Evolutionary conservation across 2,797 vertebrate genomes (phyloP), one percentile per base, ranked within the genome.

Genomic region (Cetoscarus ocellatus): DNA sequence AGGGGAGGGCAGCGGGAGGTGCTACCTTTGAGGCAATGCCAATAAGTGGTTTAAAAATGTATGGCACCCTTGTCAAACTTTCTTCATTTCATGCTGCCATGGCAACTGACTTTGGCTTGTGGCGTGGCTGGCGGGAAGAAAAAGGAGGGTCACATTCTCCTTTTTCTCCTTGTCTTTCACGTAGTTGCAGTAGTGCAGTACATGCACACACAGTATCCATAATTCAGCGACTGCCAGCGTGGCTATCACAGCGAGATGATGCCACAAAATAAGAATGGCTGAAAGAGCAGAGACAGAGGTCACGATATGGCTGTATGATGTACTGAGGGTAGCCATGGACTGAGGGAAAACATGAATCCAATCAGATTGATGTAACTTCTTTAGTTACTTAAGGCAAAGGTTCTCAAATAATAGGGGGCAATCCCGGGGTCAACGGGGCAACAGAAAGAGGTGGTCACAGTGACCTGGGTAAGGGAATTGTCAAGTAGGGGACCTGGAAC

Each of bases 21-120:
- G 84, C 90, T 85, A 85, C 90, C 88, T 92, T 91, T 92, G 88
- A 93, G 92, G 90, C 90, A 69, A 86, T 88, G 92, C 93, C 93
- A 94, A 92, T 94, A 91, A 91, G 86, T 80, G 80, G 59, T 88
- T 91, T 91, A 81, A 88, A 92, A 93, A 93, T 89, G 86, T 86
- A 88, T 82, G 84, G 71, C 65, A 70, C 61, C 65, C 76, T 78
- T 91, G 90, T 93, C 89, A 92, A 87, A 88, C 81, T 86, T 91
- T 84, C 75, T 82, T 78, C 74, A 73, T 89, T 86, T 87, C 63
- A 66, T 18, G 51, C 49, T 69, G 76, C 84, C 80, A 87, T 85
- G 50, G 87, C 75, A 87, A 90, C 89, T 17, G 38, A 68, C 70
- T 42, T 6, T 36, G 7, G 49, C 72, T 68, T 11, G 54, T 66